Evolutionary conservation across 2,888 invertebrate genomes (phyloP), one percentile per base, ranked within the genome.

Genomic region (Protodeltote pygarga): DNA sequence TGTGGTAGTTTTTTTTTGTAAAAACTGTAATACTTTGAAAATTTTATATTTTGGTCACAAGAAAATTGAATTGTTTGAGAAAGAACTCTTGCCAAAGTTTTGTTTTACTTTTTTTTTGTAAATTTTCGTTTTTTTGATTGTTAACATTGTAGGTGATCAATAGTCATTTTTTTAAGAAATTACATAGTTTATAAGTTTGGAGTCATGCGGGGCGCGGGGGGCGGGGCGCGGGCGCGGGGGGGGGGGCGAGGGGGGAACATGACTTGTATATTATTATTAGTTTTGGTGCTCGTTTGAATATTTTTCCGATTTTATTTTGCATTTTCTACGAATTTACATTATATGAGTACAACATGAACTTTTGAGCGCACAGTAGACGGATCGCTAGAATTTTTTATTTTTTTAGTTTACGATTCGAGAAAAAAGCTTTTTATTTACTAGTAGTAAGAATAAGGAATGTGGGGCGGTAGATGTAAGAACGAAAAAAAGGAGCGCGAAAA

Each of bases 11-110:
- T 64, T 79, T 77, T 74, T n/a, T n/a, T n/a, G n/a, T n/a, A n/a
- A n/a, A n/a, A n/a, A n/a, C n/a, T n/a, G n/a, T n/a, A n/a, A n/a
- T n/a, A n/a, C n/a, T n/a, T n/a, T n/a, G n/a, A 59, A 64, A 62
- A 65, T 71, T 38, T 34, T 47, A 19, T 27, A 33, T 52, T 65
- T 66, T 64, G 65, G 74, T 79, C 78, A 73, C 75, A 77, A 79
- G 33, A 62, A 54, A 54, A 37, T 61, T 67, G 41, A 58, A 48
- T 63, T 69, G 57, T 61, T 63, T 67, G 58, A 40, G 42, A 59
- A 62, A 67, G 58, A 65, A 60, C 59, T 81, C 86, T 87, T 87
- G 87, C 87, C 87, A 87, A 87, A 87, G 84, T 78, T 71, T 59
- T 55, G 35, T 39, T 53, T 50, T n/a, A 10, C 19, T 57, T 62